Percentiles rank a stretch among this genome's conserved stretches.
phyloP scores from a whole-genome alignment of 2,797 vertebrate species.

The Arnoldichthys spilopterus region DNA sequence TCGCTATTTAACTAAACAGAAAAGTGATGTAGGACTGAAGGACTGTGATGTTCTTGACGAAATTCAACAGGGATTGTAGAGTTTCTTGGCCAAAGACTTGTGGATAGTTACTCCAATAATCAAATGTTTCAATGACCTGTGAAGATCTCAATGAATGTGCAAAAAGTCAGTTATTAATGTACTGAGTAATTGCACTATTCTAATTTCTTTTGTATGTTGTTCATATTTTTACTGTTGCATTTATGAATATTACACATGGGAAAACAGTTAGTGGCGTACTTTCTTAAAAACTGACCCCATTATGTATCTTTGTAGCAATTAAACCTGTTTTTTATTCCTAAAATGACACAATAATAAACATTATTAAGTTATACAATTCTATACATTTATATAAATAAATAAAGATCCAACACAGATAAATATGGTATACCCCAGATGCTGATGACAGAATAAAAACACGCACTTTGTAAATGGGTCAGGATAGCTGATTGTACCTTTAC shows the following conservation, averaged over 20 bases:
- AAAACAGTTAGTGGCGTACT: background rate
- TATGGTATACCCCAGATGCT: no score
- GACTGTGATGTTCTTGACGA: background rate
- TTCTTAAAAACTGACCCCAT: background rate
- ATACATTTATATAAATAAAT: no score
- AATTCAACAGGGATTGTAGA: background rate
- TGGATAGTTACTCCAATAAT: background rate
- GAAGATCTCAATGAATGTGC: background rate
- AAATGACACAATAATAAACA: no score
- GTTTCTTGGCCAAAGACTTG: background rate
- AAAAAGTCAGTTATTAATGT: background rate
- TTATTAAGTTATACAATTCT: no score
- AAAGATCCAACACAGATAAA: no score
- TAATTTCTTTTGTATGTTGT: background rate
- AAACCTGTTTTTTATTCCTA: no score
- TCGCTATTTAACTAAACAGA: slow-evolving; percentile 53
- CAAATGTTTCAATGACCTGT: background rate
- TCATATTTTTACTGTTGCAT: background rate
- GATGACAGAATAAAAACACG: no score
- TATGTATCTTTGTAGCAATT: no score
- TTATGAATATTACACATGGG: background rate
- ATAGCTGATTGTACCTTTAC: background rate
- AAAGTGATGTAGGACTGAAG: background rate
- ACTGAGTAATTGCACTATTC: background rate
- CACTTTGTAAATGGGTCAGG: background rate